A percentile compares a stretch with the other conserved stretches of the same genome.
Evolutionary conservation across 2,888 invertebrate genomes (phyloP).

Genomic region (Metacarcinus magister): DNA sequence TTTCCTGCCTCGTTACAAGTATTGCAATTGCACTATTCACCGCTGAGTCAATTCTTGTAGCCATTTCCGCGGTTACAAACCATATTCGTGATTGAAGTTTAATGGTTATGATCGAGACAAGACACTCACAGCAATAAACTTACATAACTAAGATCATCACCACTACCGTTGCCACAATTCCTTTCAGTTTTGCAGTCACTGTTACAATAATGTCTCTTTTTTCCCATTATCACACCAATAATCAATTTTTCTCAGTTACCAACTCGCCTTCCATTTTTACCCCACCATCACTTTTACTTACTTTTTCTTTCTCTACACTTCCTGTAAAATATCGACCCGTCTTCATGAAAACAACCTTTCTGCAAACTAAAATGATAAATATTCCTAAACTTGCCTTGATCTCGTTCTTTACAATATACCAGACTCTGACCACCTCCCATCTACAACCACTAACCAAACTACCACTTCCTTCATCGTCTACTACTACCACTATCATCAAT

Average conservation of each 20-base stretch:
- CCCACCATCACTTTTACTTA: neutral
- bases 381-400: neutral
- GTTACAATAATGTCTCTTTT: constrained; percentile 8
- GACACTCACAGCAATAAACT: neutral
- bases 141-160: neutral
- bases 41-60: constrained; percentile 1
- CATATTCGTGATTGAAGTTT: neutral
- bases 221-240: constrained; percentile 9
- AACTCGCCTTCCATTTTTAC: neutral
- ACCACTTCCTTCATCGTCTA: neutral
- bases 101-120: neutral
- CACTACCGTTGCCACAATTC: neutral
- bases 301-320: neutral
- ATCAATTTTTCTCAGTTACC: constrained; percentile 28
- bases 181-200: neutral
- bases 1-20: constrained; percentile 37
- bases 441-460: neutral
- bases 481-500: constrained; percentile 6
- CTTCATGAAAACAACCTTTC: neutral
- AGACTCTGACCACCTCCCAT: neutral
- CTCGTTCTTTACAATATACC: neutral
- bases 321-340: neutral
- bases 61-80: constrained; percentile 6
- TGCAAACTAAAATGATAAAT: neutral
- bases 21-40: neutral